A percentile compares a stretch with the other conserved stretches of the same genome.
Evolutionary conservation across 2,113 vertebrate genomes (phyloP).

Genomic region (Oncorhynchus keta): DNA sequence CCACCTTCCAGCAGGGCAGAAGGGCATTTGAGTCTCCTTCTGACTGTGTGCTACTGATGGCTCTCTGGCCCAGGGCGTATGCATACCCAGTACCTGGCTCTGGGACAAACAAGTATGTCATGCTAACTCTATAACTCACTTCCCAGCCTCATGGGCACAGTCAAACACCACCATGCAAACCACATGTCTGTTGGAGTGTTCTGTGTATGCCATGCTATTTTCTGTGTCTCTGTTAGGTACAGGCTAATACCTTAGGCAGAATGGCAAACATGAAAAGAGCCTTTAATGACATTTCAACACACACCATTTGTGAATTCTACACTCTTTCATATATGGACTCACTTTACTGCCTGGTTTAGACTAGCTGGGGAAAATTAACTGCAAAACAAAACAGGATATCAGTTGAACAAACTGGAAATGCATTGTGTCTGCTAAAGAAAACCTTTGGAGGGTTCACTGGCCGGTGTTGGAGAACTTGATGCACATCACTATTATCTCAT

Average conservation of each 20-base stretch:
- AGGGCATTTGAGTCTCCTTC: neutral
- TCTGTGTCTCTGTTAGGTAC: neutral
- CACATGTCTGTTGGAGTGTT: constrained; percentile 26
- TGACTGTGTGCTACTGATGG: constrained; percentile 14
- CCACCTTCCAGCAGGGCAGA: neutral
- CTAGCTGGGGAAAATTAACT: neutral
- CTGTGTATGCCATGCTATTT: neutral
- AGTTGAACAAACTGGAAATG: constrained; percentile 23
- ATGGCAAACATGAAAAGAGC: constrained; percentile 19
- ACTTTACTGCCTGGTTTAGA: neutral
- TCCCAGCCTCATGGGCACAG: constrained; percentile 31
- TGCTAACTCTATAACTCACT: constrained; percentile 34
- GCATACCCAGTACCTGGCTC: constrained; percentile 41
- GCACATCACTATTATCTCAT: constrained; percentile 38
- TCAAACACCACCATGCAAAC: constrained; percentile 31
- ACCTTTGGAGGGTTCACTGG: constrained; percentile 20
- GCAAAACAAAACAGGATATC: constrained; percentile 7
- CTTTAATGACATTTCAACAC: constrained; percentile 30
- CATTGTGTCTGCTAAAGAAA: constrained; percentile 4
- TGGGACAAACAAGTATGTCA: constrained; percentile 61
- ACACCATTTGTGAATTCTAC: constrained; percentile 20
- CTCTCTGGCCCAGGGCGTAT: constrained; percentile 28
- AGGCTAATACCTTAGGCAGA: constrained; percentile 16
- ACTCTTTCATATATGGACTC: constrained; percentile 18
- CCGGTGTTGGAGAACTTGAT: constrained; percentile 18